Conservation (phyloP, 2,113 vertebrate genomes). For the Sigmodon hispidus region DNA sequence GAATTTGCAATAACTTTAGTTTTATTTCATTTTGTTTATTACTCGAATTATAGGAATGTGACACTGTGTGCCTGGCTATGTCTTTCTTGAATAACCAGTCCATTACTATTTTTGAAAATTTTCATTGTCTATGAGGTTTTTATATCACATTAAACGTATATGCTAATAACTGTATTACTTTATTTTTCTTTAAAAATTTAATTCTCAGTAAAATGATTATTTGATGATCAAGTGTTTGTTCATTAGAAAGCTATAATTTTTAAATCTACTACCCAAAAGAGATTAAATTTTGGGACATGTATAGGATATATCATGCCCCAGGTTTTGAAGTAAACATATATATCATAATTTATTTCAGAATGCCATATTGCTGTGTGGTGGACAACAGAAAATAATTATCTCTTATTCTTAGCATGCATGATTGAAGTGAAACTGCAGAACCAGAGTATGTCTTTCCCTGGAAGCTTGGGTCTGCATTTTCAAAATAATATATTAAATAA, state of each 20-base stretch:
- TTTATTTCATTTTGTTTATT: background rate
- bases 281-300: background rate
- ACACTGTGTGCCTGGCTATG: rapidly evolving
- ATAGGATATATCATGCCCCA: background rate
- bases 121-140: background rate
- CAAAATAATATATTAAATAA: background rate
- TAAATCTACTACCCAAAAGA: background rate
- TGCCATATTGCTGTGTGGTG: background rate
- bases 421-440: background rate
- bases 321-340: background rate
- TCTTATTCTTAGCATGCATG: background rate
- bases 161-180: background rate
- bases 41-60: background rate
- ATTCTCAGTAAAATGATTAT: background rate
- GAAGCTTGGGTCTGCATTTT: background rate
- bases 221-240: background rate
- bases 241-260: background rate
- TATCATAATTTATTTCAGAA: background rate
- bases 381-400: background rate
- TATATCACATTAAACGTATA: background rate
- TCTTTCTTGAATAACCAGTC: background rate
- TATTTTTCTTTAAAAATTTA: conserved; percentile 8
- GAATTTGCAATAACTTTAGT: background rate
- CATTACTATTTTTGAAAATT: background rate
- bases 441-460: background rate